phyloP scores from a whole-genome alignment of 2,888 invertebrate species.

The Masnerella sp. region DNA sequence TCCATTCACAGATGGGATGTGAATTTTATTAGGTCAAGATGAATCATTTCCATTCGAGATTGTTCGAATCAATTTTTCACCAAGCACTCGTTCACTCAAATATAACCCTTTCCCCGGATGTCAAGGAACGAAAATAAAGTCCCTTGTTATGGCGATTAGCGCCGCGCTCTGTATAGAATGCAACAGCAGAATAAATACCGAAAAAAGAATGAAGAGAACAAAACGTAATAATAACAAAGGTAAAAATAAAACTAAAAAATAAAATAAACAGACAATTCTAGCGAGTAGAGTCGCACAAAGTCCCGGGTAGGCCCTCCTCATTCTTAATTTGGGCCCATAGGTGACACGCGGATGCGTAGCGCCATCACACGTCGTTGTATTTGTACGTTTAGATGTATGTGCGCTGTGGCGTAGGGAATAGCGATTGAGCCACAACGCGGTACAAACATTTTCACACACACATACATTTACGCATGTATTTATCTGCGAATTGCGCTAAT shows the following conservation, averaged over 20 bases:
- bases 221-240: slow-evolving; percentile 12
- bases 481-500: slow-evolving; percentile 51
- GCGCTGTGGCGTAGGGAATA: slow-evolving; percentile 74
- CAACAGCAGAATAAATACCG: slow-evolving; percentile 26
- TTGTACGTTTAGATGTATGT: slow-evolving; percentile 75
- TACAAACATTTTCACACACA: slow-evolving; percentile 55
- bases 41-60: slow-evolving; percentile 20
- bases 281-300: slow-evolving; percentile 71
- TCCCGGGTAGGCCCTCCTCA: slow-evolving; percentile 54
- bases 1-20: no score
- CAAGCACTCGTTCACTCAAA: slow-evolving; percentile 28
- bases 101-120: slow-evolving; percentile 24
- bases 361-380: slow-evolving; percentile 73
- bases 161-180: slow-evolving; percentile 72
- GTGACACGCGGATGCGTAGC: slow-evolving; percentile 58
- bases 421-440: slow-evolving; percentile 65
- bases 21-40: slow-evolving; percentile 7
- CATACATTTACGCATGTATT: slow-evolving; percentile 57
- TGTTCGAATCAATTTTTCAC: slow-evolving; percentile 29
- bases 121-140: slow-evolving; percentile 20
- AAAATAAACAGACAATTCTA: slow-evolving; percentile 65
- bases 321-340: slow-evolving; percentile 61
- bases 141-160: slow-evolving; percentile 72
- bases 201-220: slow-evolving; percentile 13
- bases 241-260: slow-evolving; percentile 27